These are phyloP conservation scores for Plecotus auritus DNA, from an alignment of 2,113 vertebrate species.

Conservation along the genomic window DNA sequence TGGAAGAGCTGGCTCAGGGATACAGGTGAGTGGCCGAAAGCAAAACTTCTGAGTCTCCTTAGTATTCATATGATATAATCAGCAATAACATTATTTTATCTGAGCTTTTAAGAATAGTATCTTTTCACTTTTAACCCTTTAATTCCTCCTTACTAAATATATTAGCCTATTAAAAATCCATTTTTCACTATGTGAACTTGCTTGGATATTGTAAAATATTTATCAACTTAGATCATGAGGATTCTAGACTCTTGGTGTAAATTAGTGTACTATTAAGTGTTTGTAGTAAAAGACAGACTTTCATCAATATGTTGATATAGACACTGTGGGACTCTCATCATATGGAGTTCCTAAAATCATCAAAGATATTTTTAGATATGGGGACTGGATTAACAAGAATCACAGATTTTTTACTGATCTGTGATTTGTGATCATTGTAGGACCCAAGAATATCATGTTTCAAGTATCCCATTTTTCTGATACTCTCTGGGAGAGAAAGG, in stretches of 20 bases:
- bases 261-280: neutral
- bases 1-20: slow-evolving; percentile 96
- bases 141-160: neutral
- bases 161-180: neutral
- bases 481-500: neutral
- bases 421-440: neutral
- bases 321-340: neutral
- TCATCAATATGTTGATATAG: neutral
- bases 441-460: neutral
- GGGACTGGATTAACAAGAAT: neutral
- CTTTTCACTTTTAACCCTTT: neutral
- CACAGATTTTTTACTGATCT: neutral
- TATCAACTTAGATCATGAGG: neutral
- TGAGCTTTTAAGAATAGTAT: neutral
- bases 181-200: neutral
- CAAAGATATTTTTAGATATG: neutral
- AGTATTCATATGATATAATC: neutral
- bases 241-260: neutral
- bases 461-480: neutral
- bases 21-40: slow-evolving; percentile 87
- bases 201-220: neutral
- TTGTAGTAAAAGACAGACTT: neutral
- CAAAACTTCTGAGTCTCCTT: neutral
- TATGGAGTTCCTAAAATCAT: neutral
- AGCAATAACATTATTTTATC: neutral